Base-by-base conservation (phyloP, 1,140 invertebrate species). In the Aphelenchoides fujianensis region DNA sequence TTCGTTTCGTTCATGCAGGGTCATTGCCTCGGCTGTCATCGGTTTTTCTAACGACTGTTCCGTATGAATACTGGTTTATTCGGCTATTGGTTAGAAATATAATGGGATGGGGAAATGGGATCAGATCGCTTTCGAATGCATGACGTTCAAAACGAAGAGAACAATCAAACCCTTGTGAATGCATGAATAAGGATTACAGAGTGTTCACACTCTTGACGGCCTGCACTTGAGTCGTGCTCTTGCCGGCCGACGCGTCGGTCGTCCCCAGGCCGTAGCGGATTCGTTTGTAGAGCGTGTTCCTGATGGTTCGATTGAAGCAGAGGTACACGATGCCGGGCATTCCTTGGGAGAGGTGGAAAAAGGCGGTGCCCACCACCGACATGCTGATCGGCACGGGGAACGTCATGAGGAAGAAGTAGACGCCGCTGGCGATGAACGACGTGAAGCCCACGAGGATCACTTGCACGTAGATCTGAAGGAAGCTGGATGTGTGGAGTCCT, bases 391-490 rank as follows among this genome's bases (percentile, higher is more conserved):
- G 55, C 55, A 59, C 34, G 5, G 55, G 55, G 19, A 59, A 7
- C 27, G 55, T 7, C 23, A 59, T 5, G 23, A 59, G 55, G 34
- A 59, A 27, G 19, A 59, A 59, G 23, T 59, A 59, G 55, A 59
- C 23, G 5, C 55, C 55, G 5, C 5, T 7, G 12, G 55, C 55
- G 7, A 59, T 23, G 19, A 59, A 7, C 7, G 55, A 59, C 5
- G 55, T 59, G 27, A 59, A 59, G 7, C 55, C 55, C 12, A 59
- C 55, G 5, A 59, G 23, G 34, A 59, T 5, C 55, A 59, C 55
- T 59, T 59, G 55, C 28, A 59, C 23, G 19, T 59, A 59, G 34
- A 59, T 59, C 55, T 59, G 55, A 19, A 59, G 34, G 7, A 7
- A 19, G n/a, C n/a, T n/a, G n/a, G n/a, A n/a, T n/a, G n/a, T n/a